Percentiles rank a stretch among this genome's conserved stretches.
Conservation (phyloP, 2,797 vertebrate genomes). For the Siniperca undulata region DNA sequence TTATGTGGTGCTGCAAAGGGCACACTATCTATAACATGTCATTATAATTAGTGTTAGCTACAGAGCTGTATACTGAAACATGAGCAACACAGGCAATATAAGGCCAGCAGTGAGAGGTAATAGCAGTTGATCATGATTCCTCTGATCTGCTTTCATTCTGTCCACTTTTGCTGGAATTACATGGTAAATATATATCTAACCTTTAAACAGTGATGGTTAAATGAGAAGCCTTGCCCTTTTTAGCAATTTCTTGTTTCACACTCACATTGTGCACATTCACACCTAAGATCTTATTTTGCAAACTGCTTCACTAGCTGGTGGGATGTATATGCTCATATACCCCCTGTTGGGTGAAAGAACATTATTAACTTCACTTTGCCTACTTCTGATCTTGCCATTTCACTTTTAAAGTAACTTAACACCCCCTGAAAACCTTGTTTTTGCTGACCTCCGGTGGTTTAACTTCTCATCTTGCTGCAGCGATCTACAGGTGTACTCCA, state of each 20-base stretch:
- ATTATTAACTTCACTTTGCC: not conserved
- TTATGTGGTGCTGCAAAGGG: slow-evolving; percentile 15
- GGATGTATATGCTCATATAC: not conserved
- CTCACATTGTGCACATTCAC: not conserved
- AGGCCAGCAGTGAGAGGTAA: slow-evolving; percentile 3
- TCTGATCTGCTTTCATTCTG: slow-evolving; percentile 13
- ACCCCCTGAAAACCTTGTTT: not conserved
- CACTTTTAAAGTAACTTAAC: not conserved
- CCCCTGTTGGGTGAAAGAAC: not conserved
- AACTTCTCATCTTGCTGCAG: not conserved
- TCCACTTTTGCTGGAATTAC: not conserved
- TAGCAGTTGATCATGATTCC: not conserved
- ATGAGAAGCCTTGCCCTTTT: not conserved
- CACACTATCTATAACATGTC: slow-evolving; percentile 19
- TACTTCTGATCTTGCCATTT: not conserved
- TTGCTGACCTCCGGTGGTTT: not conserved
- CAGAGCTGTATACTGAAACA: slow-evolving; percentile 2
- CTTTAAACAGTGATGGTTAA: slow-evolving; percentile 21
- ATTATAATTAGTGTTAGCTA: slow-evolving; percentile 40
- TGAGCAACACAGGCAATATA: not conserved
- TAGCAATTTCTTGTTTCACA: slow-evolving; percentile 14
- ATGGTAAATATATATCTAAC: slow-evolving; percentile 9
- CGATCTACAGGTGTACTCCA: not conserved
- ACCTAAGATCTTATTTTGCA: slow-evolving; percentile 19
- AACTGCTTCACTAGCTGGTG: not conserved